Conservation (phyloP, 1,140 invertebrate species). For the Brachystomella parvula region DNA sequence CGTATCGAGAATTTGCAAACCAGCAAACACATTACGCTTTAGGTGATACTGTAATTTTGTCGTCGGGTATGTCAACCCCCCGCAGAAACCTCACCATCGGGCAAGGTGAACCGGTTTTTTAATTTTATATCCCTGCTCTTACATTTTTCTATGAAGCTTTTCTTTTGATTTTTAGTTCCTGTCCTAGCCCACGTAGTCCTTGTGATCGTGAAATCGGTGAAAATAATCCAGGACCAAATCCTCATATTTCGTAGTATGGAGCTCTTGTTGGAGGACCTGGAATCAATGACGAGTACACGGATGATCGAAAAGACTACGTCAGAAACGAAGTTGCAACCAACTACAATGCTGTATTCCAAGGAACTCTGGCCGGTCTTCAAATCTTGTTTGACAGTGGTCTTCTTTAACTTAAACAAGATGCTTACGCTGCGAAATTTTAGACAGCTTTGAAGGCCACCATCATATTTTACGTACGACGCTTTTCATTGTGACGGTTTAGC, state of each 20-base stretch:
- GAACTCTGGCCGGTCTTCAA: slow-evolving; percentile 31
- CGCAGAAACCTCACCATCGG: slow-evolving; percentile 31
- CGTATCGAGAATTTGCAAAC: slow-evolving; percentile 42
- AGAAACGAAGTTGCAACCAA: slow-evolving; percentile 45
- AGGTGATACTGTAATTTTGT: slow-evolving; percentile 46
- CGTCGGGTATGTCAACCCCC: slow-evolving; percentile 47
- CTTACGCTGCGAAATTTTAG: too few species aligned
- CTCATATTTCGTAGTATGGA: too few species aligned
- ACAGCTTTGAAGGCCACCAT: too few species aligned
- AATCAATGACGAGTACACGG: slow-evolving; percentile 41
- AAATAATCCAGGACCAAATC: too few species aligned
- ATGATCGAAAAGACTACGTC: slow-evolving; percentile 42
- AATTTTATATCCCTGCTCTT: not conserved
- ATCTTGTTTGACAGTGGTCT: too few species aligned
- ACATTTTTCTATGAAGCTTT: not conserved
- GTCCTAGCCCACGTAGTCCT: slow-evolving; percentile 42
- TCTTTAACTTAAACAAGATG: too few species aligned
- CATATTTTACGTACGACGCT: too few species aligned
- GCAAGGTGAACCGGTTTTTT: not conserved
- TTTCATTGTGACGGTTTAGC: too few species aligned
- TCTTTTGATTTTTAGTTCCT: slow-evolving; percentile 46
- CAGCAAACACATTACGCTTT: slow-evolving; percentile 46
- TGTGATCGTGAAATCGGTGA: too few species aligned
- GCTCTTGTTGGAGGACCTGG: slow-evolving; percentile 46
- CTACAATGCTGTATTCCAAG: slow-evolving; percentile 45